Base-by-base conservation (phyloP, 2,888 invertebrate species). In the Callimorpha dominula region DNA sequence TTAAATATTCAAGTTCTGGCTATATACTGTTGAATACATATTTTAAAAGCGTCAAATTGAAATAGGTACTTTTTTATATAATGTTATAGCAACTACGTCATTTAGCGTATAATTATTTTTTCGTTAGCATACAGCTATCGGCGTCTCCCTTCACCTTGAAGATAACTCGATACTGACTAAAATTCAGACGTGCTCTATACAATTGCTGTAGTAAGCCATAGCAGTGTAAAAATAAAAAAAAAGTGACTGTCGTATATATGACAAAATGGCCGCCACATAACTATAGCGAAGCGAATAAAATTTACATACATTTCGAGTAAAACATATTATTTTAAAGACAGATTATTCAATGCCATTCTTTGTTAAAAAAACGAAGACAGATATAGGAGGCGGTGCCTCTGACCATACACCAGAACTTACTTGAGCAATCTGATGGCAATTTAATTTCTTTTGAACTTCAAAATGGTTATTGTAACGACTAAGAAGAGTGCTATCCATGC, bases 401-500 rank as follows among this genome's bases (percentile, higher is more conserved):
- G 54, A 64, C 43, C 50, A 69, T 60, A 68, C 68, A 72, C 72
- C 76, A 72, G 72, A 74, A 72, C 81, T 81, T 66, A 67, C 6
- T 72, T 68, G 80, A 78, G 79, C 75, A 73, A 78, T 68, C 74
- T 74, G 79, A 86, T 85, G 83, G 85, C 83, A 77, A 73, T 40
- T 81, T 97, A 98, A 89, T 98, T 98, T 88, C 97, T 96, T 92
- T 98, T 98, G 89, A 98, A 96, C 94, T 97, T 98, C 83, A 98
- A 96, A 82, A 98, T 98, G 74, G 98, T 93, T 90, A 98, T 93
- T 86, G 98, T 98, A 86, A 98, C 97, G 80, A 97, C 96, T 87
- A 98, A 96, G 93, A 98, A 98, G 46, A 98, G 93, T 5, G 97
- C 96, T 86, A 98, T 98, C 99, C 99, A 99, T 63, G 96, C 96